Base-by-base conservation (phyloP, 2,888 invertebrate genomes). In the Zygogramma bicolorata region DNA sequence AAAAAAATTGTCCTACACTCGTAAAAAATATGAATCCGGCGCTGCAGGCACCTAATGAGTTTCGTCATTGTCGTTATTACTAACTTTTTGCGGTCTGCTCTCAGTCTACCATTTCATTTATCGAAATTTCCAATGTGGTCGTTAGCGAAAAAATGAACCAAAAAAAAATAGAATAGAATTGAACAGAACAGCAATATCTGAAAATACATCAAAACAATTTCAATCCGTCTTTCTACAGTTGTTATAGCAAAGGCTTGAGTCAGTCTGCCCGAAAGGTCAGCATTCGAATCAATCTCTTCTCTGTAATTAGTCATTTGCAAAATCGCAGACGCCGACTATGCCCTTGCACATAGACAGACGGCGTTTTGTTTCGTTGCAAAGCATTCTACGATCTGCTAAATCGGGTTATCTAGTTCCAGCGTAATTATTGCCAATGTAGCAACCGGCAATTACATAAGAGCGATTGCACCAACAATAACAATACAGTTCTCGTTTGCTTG, bases 391-490 rank as follows among this genome's bases (percentile, higher is more conserved):
- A 63, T 63, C 46, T 15, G 46, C 46, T 46, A 46, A 63, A 46
- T 49, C 65, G 49, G 20, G 49, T 53, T 65, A 49, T 65, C 57
- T 65, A 34, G 57, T 65, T 38, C 10, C 38, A 57, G 25, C 27
- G 53, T 65, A 34, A 65, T 65, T 65, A 65, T 65, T 65, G 46
- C 53, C 65, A 53, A 49, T 57, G 65, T 31, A 53, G 57, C 65
- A 65, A 65, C 53, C 34, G 15, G 53, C 57, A 65, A 65, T 65
- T 65, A 65, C 34, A 34, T 34, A 65, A 57, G 53, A 65, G 53
- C 15, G 65, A 65, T 65, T 53, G 53, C 53, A 53, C 65, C 38
- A 65, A 65, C 65, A 57, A 58, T 49, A 57, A 53, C 25, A 65
- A 65, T 57, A 65, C 57, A 65, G 65, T 65, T 57, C 65, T 65